Conservation (phyloP, 2,113 vertebrate genomes). For the Desmodus rotundus region DNA sequence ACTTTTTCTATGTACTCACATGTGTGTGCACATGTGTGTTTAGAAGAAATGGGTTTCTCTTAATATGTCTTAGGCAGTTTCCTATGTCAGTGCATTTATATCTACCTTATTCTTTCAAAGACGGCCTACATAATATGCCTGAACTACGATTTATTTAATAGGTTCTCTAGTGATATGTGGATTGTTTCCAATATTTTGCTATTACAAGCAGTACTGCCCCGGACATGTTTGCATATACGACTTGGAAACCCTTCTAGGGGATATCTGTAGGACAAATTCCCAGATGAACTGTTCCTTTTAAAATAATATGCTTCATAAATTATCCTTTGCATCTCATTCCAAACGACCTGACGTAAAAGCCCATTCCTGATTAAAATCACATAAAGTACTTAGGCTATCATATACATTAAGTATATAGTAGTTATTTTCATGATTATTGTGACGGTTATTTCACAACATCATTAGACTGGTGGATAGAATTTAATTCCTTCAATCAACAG, state of each 20-base stretch:
- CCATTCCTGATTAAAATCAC: conserved; percentile 19
- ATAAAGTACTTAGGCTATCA: background rate
- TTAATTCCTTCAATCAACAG: background rate
- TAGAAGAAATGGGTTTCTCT: conserved; percentile 44
- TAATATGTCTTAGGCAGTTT: conserved; percentile 16
- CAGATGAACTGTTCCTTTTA: conserved; percentile 32
- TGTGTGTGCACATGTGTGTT: background rate
- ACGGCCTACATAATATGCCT: background rate
- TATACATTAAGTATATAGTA: background rate
- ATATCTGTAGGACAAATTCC: conserved; percentile 31
- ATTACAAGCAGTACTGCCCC: background rate
- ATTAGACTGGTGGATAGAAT: background rate
- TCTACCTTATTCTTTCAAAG: conserved; percentile 35
- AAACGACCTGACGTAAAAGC: background rate
- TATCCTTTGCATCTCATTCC: conserved; percentile 15
- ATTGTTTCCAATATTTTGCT: conserved; percentile 31
- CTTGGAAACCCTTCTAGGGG: conserved; percentile 17
- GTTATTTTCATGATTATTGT: background rate
- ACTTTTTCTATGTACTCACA: background rate
- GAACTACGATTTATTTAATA: conserved; percentile 37
- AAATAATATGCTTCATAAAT: conserved; percentile 4
- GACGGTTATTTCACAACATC: background rate
- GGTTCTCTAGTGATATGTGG: conserved; percentile 13
- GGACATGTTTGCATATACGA: conserved; percentile 23
- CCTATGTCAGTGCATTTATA: background rate